Percentiles rank a stretch among this genome's conserved stretches.
These are phyloP conservation scores for Passerina amoena DNA, from an alignment of 2,113 vertebrate genomes.

Conservation along the genomic window DNA sequence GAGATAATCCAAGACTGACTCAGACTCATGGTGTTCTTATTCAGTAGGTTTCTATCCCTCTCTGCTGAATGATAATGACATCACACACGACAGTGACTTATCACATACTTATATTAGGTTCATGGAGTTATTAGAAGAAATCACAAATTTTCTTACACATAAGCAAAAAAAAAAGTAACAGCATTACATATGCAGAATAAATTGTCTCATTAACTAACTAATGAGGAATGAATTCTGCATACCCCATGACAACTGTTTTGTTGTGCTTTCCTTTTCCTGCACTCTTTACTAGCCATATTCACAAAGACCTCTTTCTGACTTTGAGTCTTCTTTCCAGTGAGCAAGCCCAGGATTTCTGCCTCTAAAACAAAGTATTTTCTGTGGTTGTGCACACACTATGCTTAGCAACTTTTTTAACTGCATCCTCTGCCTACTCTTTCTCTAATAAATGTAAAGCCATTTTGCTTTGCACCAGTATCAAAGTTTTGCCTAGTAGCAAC, in stretches of 20 bases:
- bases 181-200: not conserved
- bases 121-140: not conserved
- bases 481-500: not conserved
- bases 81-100: fast-evolving
- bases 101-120: not conserved
- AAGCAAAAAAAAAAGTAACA: not conserved
- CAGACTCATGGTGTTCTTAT: not conserved
- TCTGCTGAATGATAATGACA: not conserved
- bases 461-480: not conserved
- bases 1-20: not conserved
- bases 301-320: not conserved
- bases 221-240: not conserved
- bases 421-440: not conserved
- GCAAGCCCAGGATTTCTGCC: not conserved
- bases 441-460: not conserved
- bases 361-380: not conserved
- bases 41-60: not conserved
- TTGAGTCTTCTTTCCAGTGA: not conserved
- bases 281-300: not conserved
- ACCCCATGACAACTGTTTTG: not conserved
- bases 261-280: not conserved
- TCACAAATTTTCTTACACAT: not conserved
- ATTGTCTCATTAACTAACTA: slow-evolving; percentile 31
- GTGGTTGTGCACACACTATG: not conserved
- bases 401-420: not conserved